Percentiles rank a stretch among this genome's conserved stretches.
Conservation (phyloP, 2,888 invertebrate species). For the Apoda limacodes region DNA sequence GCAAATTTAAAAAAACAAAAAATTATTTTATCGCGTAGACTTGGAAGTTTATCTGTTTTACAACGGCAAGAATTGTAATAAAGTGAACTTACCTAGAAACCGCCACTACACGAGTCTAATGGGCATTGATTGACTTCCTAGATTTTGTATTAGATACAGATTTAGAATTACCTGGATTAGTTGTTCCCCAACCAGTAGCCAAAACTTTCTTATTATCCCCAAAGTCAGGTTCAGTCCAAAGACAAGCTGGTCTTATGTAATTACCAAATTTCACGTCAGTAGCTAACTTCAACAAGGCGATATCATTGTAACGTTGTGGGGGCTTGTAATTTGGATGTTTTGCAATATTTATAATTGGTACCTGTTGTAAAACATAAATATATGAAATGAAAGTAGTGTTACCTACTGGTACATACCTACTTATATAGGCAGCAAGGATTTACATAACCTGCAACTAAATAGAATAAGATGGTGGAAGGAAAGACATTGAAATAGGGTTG, state of each 20-base stretch:
- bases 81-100: too few relatives aligned
- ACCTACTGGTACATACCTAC: too few relatives aligned
- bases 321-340: conserved; percentile 68
- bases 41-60: too few relatives aligned
- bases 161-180: conserved; percentile 20
- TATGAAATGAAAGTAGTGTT: too few relatives aligned
- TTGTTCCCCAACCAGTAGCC: conserved; percentile 76
- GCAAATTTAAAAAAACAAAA: too few relatives aligned
- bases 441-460: too few relatives aligned
- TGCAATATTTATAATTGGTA: conserved; percentile 46
- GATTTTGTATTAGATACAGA: neutral
- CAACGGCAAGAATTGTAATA: too few relatives aligned
- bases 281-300: conserved; percentile 71
- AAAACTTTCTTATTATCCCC: conserved; percentile 46
- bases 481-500: too few relatives aligned
- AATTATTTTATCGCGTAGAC: too few relatives aligned
- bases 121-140: neutral
- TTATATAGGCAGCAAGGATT: too few relatives aligned
- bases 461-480: too few relatives aligned
- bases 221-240: conserved; percentile 53
- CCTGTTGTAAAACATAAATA: too few relatives aligned
- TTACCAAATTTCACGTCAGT: conserved; percentile 54
- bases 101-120: neutral
- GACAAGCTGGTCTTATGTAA: conserved; percentile 73
- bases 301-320: conserved; percentile 72